Conservation (phyloP, 2,888 invertebrate species). For the Dryobota labecula region DNA sequence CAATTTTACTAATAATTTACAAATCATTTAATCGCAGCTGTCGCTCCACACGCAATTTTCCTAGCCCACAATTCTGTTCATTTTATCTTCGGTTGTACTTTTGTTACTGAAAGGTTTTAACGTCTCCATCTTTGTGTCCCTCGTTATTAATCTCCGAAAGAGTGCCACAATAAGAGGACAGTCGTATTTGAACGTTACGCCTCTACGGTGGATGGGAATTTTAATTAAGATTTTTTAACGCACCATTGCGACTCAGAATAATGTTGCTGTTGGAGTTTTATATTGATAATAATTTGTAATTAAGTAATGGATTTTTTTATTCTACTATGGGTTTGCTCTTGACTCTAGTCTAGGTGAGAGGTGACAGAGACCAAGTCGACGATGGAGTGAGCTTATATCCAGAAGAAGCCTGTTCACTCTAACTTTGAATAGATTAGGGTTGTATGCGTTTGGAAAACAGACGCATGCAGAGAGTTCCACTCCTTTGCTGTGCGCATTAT, state of each 20-base stretch:
- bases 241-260: slow-evolving; percentile 52
- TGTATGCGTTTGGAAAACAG: too few species aligned
- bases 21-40: too few species aligned
- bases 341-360: too few species aligned
- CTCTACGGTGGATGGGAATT: slow-evolving; percentile 79
- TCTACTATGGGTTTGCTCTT: too few species aligned
- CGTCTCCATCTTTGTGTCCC: slow-evolving; percentile 85
- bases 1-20: too few species aligned
- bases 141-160: slow-evolving; percentile 86
- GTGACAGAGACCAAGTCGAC: too few species aligned
- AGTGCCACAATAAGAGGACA: slow-evolving; percentile 80
- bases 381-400: too few species aligned
- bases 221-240: slow-evolving; percentile 74
- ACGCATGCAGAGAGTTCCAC: too few species aligned
- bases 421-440: too few species aligned
- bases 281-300: slow-evolving; percentile 41
- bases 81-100: slow-evolving; percentile 83
- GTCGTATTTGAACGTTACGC: slow-evolving; percentile 76
- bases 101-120: slow-evolving; percentile 80
- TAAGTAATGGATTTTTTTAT: slow-evolving; percentile 25
- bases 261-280: slow-evolving; percentile 28
- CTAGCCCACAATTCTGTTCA: slow-evolving; percentile 75
- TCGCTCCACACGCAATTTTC: slow-evolving; percentile 64
- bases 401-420: too few species aligned
- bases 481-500: too few species aligned